These are phyloP conservation scores for Labia minor DNA, from an alignment of 2,888 invertebrate species.

Conservation along the genomic window DNA sequence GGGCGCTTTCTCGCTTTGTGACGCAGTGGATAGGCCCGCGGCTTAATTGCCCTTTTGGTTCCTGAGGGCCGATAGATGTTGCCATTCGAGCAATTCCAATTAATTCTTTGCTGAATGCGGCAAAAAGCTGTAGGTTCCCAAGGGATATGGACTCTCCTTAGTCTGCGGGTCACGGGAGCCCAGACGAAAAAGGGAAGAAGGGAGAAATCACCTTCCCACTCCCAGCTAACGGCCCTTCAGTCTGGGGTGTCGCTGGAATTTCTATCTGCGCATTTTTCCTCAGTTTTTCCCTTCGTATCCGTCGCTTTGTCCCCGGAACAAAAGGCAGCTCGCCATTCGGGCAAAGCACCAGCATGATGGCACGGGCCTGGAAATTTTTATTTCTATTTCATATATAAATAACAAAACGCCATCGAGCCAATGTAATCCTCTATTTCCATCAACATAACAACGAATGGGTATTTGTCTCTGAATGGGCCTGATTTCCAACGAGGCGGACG, in stretches of 20 bases:
- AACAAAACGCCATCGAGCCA: not conserved
- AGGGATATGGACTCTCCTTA: too few species aligned
- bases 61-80: not conserved
- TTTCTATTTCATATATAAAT: constrained; percentile 13
- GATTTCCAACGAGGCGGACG: too few species aligned
- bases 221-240: not conserved
- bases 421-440: constrained; percentile 5
- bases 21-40: not conserved
- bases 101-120: constrained; percentile 13
- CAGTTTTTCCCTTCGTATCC: not conserved
- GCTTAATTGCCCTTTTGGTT: not conserved
- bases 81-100: constrained; percentile 6
- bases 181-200: not conserved
- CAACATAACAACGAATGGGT: not conserved
- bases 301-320: constrained; percentile 1
- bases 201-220: not conserved
- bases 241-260: constrained; percentile 4
- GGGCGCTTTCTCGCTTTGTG: too few species aligned
- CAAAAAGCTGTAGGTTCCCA: not conserved
- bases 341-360: not conserved
- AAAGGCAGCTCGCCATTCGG: not conserved
- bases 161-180: not conserved
- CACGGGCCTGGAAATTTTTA: constrained; percentile 2
- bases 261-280: constrained; percentile 1
- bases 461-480: too few species aligned